These are phyloP conservation scores for Solenopsis fugax DNA, from an alignment of 1,140 invertebrate species.

Conservation along the genomic window DNA sequence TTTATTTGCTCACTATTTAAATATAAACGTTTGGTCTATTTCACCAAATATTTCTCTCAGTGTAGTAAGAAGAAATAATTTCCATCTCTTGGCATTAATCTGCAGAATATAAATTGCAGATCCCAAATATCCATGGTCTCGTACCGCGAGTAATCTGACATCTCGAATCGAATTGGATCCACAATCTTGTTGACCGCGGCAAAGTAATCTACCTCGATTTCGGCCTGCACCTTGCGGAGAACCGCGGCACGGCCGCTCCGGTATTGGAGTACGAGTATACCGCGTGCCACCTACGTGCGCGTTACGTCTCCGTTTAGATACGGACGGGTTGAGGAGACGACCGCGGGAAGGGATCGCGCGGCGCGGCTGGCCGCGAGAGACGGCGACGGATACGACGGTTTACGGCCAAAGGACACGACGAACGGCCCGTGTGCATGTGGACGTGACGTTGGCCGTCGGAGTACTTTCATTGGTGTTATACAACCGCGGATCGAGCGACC, in stretches of 20 bases:
- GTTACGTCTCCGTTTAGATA: constrained; percentile 53
- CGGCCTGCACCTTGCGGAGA: neutral
- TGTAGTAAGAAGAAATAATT: neutral
- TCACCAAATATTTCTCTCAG: too few relatives aligned
- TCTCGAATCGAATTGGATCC: neutral
- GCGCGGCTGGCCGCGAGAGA: constrained; percentile 10
- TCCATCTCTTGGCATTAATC: neutral
- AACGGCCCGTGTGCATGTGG: constrained; percentile 42
- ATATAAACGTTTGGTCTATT: too few relatives aligned
- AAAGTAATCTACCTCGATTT: constrained; percentile 15
- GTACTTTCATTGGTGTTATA: constrained; percentile 84
- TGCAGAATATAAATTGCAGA: neutral
- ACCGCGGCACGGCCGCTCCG: neutral
- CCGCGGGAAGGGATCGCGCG: neutral
- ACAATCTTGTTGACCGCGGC: neutral
- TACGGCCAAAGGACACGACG: constrained; percentile 46
- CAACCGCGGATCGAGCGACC: constrained; percentile 79
- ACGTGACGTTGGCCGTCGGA: constrained; percentile 73
- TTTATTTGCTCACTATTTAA: too few relatives aligned
- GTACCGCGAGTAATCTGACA: neutral
- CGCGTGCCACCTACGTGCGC: constrained; percentile 9
- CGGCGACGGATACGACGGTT: constrained; percentile 58
- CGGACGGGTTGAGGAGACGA: constrained; percentile 21
- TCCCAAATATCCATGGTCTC: neutral
- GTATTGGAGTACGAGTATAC: constrained; percentile 32